Percentiles rank a stretch among this genome's conserved stretches.
phyloP scores from a whole-genome alignment of 1,140 invertebrate genomes.

The Procambarus virginalis region DNA sequence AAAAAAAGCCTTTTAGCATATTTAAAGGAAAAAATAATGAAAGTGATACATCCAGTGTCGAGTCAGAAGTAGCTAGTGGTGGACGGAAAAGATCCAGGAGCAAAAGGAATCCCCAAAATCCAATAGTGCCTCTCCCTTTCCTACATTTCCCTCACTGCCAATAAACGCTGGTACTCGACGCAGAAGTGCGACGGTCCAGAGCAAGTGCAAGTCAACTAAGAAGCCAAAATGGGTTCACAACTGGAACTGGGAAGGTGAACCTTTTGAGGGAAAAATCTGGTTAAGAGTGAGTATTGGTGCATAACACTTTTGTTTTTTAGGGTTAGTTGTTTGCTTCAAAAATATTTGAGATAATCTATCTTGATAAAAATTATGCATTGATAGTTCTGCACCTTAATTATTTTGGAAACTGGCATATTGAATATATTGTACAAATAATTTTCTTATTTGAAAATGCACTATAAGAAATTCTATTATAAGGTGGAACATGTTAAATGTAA shows the following conservation, averaged over 20 bases:
- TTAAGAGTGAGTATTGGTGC: conserved; percentile 83
- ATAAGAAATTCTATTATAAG: too few relatives aligned
- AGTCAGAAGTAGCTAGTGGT: conserved; percentile 62
- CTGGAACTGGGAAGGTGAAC: conserved; percentile 91
- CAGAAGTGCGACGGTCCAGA: conserved; percentile 41
- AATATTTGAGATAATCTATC: too few relatives aligned
- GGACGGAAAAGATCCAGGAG: conserved; percentile 46
- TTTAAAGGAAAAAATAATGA: conserved; percentile 68
- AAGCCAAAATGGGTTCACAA: conserved; percentile 90
- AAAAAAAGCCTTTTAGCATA: conserved; percentile 69
- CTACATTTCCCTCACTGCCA: conserved; percentile 44
- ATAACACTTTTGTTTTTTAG: background rate
- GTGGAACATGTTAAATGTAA: too few relatives aligned
- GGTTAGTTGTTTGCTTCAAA: too few relatives aligned
- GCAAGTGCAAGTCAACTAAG: conserved; percentile 61
- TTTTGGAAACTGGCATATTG: too few relatives aligned
- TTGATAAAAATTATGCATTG: too few relatives aligned
- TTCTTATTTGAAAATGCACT: too few relatives aligned
- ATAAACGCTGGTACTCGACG: conserved; percentile 53
- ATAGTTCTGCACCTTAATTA: too few relatives aligned
- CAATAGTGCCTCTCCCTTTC: conserved; percentile 37
- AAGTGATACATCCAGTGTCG: conserved; percentile 68
- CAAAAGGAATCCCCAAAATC: conserved; percentile 54
- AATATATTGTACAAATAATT: too few relatives aligned
- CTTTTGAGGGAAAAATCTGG: conserved; percentile 88